phyloP scores from a whole-genome alignment of 1,140 invertebrate genomes.

The Grapholita molesta region DNA sequence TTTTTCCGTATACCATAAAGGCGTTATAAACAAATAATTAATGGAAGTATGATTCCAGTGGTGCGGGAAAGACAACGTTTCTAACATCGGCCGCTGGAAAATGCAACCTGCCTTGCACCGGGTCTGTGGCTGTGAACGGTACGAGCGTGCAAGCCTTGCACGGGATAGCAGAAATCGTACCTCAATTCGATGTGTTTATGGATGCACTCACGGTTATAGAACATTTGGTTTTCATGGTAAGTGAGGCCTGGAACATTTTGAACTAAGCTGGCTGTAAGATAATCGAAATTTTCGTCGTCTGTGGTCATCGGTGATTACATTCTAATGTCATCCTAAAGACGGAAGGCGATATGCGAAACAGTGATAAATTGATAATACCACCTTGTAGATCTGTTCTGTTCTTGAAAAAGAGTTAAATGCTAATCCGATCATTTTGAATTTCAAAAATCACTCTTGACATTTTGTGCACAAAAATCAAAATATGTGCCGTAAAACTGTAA shows the following conservation, averaged over 20 bases:
- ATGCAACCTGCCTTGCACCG: constrained; percentile 45
- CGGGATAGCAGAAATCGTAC: constrained; percentile 50
- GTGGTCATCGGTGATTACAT: too few relatives aligned
- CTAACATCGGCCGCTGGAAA: constrained; percentile 58
- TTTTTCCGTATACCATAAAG: neutral
- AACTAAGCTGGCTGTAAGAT: too few relatives aligned
- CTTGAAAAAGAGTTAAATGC: too few relatives aligned
- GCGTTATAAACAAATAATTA: neutral
- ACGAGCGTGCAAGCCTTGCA: constrained; percentile 37
- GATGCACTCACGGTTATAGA: constrained; percentile 54
- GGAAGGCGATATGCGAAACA: too few relatives aligned
- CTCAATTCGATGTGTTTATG: constrained; percentile 61
- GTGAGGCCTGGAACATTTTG: constrained; percentile 4
- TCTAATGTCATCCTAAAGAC: too few relatives aligned
- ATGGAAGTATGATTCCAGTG: constrained; percentile 46
- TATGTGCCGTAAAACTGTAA: too few relatives aligned
- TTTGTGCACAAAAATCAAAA: too few relatives aligned
- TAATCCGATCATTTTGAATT: too few relatives aligned
- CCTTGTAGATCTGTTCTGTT: too few relatives aligned
- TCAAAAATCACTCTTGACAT: too few relatives aligned
- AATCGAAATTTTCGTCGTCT: too few relatives aligned
- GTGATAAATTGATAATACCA: too few relatives aligned
- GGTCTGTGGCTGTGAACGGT: constrained; percentile 44
- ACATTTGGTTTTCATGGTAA: constrained; percentile 69
- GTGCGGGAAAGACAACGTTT: constrained; percentile 68